A percentile compares a stretch with the other conserved stretches of the same genome.
phyloP scores from a whole-genome alignment of 2,113 vertebrate genomes.

The Actinemys pallida region DNA sequence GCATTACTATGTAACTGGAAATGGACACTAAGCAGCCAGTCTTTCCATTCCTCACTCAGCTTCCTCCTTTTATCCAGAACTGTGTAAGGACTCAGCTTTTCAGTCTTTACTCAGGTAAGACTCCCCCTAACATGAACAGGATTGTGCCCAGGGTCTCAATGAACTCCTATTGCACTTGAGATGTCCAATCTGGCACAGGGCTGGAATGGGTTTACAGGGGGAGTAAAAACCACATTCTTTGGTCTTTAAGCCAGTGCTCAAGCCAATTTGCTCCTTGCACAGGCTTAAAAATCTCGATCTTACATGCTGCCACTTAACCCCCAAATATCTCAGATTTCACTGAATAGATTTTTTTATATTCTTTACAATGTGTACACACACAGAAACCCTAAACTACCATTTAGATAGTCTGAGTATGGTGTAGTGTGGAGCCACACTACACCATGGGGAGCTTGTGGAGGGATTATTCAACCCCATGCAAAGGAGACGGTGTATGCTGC shows the following conservation, averaged over 20 bases:
- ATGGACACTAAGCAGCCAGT: background rate
- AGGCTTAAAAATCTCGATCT: background rate
- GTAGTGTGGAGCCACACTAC: background rate
- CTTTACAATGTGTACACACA: background rate
- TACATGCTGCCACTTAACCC: rapidly evolving
- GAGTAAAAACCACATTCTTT: background rate
- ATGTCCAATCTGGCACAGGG: rapidly evolving
- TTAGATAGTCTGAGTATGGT: background rate
- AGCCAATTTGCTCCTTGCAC: background rate
- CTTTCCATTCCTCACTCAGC: background rate
- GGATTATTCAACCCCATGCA: rapidly evolving
- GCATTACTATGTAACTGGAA: background rate
- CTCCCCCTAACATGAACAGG: background rate
- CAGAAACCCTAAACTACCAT: background rate
- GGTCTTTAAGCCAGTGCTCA: background rate
- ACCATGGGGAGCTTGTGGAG: background rate
- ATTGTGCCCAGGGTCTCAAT: background rate
- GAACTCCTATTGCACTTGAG: background rate
- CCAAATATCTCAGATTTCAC: background rate
- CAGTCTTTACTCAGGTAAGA: background rate
- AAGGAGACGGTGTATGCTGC: background rate
- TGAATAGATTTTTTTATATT: background rate
- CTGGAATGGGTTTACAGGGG: background rate
- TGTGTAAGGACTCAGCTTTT: background rate
- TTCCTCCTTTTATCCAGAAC: background rate